Conservation (phyloP, 1,140 invertebrate genomes). For the Bombus soroeensis region DNA sequence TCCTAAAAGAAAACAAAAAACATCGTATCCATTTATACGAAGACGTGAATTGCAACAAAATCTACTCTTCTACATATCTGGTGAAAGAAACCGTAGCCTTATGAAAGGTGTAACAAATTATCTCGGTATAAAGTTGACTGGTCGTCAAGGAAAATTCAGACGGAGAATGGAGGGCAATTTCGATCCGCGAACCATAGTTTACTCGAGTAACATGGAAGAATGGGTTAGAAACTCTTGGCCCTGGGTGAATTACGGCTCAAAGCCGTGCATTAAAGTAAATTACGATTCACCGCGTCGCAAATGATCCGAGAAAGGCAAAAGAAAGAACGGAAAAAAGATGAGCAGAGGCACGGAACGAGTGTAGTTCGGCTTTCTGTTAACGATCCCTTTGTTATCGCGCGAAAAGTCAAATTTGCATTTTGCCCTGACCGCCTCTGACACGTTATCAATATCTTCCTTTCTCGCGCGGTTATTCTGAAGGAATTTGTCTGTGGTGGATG, state of each 20-base stretch:
- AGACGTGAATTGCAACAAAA: background rate
- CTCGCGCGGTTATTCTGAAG: background rate
- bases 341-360: background rate
- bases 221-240: background rate
- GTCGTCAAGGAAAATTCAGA: background rate
- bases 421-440: background rate
- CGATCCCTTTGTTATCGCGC: slow-evolving; percentile 40
- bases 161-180: background rate
- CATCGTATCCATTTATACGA: background rate
- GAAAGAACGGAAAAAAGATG: slow-evolving; percentile 21
- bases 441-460: background rate
- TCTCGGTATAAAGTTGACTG: background rate
- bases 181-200: background rate
- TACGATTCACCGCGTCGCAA: slow-evolving; percentile 29
- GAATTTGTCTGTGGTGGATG: slow-evolving; percentile 7
- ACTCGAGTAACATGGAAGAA: background rate
- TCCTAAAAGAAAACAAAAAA: too few relatives aligned
- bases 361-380: slow-evolving; percentile 29
- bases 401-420: slow-evolving; percentile 48
- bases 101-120: background rate
- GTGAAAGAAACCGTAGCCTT: too few relatives aligned
- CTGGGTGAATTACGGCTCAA: slow-evolving; percentile 15
- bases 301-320: slow-evolving; percentile 34
- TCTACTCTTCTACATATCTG: too few relatives aligned
- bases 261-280: slow-evolving; percentile 33